Evolutionary conservation across 2,888 invertebrate genomes (phyloP).

Genomic region (Hyposoter didymator): DNA sequence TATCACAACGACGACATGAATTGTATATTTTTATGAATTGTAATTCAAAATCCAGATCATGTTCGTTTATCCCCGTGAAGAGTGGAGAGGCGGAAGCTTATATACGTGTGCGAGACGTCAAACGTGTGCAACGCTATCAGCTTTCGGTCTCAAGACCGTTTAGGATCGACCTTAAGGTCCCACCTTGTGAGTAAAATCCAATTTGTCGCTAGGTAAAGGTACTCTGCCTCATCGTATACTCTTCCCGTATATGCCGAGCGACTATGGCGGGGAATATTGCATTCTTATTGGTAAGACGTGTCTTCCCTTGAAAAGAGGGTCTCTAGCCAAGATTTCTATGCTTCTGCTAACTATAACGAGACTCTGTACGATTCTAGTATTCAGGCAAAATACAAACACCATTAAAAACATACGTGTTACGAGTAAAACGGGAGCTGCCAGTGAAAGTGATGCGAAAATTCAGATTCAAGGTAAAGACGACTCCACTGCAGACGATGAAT

Average conservation of each 20-base stretch:
- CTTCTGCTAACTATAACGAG: slow-evolving; percentile 19
- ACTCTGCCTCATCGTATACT: slow-evolving; percentile 44
- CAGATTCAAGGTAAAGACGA: background rate
- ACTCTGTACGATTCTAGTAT: background rate
- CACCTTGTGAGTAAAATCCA: slow-evolving; percentile 64
- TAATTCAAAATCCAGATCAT: background rate
- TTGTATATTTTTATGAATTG: background rate
- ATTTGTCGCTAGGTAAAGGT: slow-evolving; percentile 60
- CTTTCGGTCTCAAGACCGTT: slow-evolving; percentile 56
- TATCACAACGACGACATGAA: background rate
- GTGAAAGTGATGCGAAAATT: background rate
- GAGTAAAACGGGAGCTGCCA: background rate
- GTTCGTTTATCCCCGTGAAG: background rate
- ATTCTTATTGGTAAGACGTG: slow-evolving; percentile 68
- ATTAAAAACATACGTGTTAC: background rate
- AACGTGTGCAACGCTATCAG: slow-evolving; percentile 51
- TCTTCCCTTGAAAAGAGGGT: slow-evolving; percentile 26
- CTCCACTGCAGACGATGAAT: background rate
- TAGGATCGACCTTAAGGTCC: slow-evolving; percentile 61
- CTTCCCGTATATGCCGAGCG: slow-evolving; percentile 23
- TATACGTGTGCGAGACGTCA: slow-evolving; percentile 29
- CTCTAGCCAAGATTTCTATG: slow-evolving; percentile 25
- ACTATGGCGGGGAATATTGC: slow-evolving; percentile 60
- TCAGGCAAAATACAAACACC: background rate
- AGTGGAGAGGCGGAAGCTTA: background rate